phyloP scores from a whole-genome alignment of 2,113 vertebrate species.

The Hoplias malabaricus region DNA sequence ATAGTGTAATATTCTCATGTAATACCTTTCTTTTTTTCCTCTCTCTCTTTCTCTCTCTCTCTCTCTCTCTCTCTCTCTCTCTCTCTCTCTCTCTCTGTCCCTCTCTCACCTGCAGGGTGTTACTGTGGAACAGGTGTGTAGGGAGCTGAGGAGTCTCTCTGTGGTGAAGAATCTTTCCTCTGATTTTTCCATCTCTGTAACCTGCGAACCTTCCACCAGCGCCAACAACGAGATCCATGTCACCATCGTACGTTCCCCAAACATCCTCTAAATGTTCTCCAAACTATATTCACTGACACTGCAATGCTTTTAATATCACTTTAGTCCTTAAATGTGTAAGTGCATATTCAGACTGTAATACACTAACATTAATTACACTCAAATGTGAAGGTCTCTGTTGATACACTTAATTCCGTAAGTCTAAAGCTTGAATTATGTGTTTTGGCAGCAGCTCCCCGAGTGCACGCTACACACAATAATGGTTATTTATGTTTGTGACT shows the following conservation, averaged over 20 bases:
- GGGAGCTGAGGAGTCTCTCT: slow-evolving; percentile 83
- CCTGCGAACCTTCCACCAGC: slow-evolving; percentile 81
- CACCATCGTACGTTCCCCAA: slow-evolving; percentile 76
- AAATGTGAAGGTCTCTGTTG: background rate
- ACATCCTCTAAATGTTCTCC: background rate
- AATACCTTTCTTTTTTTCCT: background rate
- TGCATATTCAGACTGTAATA: background rate
- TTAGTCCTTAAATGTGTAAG: background rate
- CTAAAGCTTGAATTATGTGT: background rate
- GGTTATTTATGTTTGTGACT: too few relatives aligned
- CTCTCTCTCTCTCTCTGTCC: background rate
- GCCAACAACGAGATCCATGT: slow-evolving; percentile 87
- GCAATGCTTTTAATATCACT: background rate
- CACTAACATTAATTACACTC: background rate
- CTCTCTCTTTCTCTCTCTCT: background rate
- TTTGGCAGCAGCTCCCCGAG: slow-evolving; percentile 7
- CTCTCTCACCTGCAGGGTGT: slow-evolving; percentile 74
- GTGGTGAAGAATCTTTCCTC: slow-evolving; percentile 82
- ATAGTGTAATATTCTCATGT: background rate
- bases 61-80: background rate
- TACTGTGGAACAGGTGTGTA: slow-evolving; percentile 87
- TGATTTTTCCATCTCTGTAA: slow-evolving; percentile 83
- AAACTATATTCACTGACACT: too few relatives aligned
- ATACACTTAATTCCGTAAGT: background rate
- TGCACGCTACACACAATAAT: background rate